These are phyloP conservation scores for Sturnus vulgaris DNA, from an alignment of 2,113 vertebrate genomes.

Conservation along the genomic window DNA sequence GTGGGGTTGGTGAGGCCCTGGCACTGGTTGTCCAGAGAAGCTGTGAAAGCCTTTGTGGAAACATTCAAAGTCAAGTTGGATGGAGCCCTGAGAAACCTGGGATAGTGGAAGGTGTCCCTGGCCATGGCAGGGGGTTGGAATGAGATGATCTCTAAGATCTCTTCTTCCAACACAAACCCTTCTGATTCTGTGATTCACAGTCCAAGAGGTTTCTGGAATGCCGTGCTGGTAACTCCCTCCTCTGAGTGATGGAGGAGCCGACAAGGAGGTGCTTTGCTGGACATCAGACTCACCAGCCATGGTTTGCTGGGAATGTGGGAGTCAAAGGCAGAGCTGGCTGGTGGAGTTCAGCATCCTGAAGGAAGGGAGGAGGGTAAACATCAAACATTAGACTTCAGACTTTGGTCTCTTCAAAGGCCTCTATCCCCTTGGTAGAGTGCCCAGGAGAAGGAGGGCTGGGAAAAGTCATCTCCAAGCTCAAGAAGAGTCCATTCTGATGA, in stretches of 20 bases:
- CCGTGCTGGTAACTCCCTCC: background rate
- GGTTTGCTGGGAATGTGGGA: fast-evolving
- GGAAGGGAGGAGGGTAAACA: background rate
- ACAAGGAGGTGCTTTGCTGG: background rate
- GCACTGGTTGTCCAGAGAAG: background rate
- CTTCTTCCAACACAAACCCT: background rate
- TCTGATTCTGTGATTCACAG: background rate
- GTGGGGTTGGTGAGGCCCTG: background rate
- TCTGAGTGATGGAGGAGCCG: background rate
- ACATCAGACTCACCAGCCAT: background rate
- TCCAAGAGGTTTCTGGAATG: background rate
- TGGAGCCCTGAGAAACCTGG: background rate
- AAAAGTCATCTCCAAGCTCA: background rate
- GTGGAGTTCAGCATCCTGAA: background rate
- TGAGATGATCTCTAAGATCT: background rate
- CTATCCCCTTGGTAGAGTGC: background rate
- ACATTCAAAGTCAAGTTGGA: background rate
- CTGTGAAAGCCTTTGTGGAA: background rate
- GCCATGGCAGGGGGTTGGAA: background rate
- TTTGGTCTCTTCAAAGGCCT: background rate
- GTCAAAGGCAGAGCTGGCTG: background rate
- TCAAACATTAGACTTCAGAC: background rate
- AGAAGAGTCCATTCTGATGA: background rate
- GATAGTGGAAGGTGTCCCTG: background rate
- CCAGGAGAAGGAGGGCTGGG: background rate